These are phyloP conservation scores for Aramus guarauna DNA, from an alignment of 2,113 vertebrate genomes.

Conservation along the genomic window DNA sequence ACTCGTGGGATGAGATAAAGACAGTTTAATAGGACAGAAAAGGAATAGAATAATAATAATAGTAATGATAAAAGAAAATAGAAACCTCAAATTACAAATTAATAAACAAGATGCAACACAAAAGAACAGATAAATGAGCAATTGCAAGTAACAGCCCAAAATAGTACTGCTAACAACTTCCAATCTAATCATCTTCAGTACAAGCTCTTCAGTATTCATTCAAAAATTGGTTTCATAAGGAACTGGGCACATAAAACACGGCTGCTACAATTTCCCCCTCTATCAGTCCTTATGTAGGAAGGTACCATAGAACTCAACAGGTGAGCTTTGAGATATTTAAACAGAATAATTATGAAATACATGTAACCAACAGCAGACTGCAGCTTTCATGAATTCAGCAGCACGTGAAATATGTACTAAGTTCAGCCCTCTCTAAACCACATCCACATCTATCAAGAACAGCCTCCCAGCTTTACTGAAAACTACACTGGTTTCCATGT, in stretches of 20 bases:
- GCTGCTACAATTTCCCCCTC: not conserved
- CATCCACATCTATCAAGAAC: not conserved
- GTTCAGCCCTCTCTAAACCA: not conserved
- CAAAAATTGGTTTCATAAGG: not conserved
- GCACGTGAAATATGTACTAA: not conserved
- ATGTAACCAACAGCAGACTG: not conserved
- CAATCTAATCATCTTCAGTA: not conserved
- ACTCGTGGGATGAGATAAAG: too few species aligned
- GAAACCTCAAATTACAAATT: not conserved
- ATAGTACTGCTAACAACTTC: not conserved
- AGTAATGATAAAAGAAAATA: too few species aligned
- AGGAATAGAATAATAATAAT: too few species aligned
- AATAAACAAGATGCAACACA: not conserved
- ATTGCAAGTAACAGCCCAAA: not conserved
- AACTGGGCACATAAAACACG: not conserved
- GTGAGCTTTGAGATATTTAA: not conserved
- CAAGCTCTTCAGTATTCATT: not conserved
- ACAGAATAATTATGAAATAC: not conserved
- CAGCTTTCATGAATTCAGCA: not conserved
- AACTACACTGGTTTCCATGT: not conserved
- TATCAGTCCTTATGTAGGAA: not conserved
- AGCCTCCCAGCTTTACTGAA: not conserved
- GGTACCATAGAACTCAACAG: not conserved
- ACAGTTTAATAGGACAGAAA: too few species aligned
- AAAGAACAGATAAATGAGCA: not conserved